Conservation (phyloP, 2,113 vertebrate genomes). For the Podiceps cristatus region DNA sequence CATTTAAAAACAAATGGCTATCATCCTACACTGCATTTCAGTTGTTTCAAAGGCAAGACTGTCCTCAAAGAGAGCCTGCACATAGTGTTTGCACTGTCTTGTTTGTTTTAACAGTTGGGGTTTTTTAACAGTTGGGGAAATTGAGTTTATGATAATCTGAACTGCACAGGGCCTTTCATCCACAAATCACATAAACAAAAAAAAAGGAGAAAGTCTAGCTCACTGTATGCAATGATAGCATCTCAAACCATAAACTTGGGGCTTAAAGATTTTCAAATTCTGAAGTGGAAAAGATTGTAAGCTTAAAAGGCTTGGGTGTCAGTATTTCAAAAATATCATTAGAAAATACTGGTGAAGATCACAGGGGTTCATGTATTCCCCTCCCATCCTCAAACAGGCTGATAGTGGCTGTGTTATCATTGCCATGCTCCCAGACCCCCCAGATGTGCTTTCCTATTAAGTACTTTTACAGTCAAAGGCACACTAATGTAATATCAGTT, state of each 20-base stretch:
- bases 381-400: neutral
- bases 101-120: neutral
- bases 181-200: neutral
- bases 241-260: neutral
- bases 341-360: neutral
- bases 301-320: neutral
- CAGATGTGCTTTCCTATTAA: neutral
- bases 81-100: neutral
- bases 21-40: neutral
- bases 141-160: neutral
- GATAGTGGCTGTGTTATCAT: neutral
- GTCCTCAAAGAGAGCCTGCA: neutral
- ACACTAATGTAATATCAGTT: neutral
- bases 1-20: neutral
- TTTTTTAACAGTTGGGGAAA: neutral
- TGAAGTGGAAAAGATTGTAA: neutral
- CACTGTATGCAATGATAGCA: neutral
- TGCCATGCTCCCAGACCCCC: neutral
- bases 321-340: neutral
- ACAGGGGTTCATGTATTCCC: neutral
- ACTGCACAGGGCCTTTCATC: neutral
- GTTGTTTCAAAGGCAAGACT: neutral
- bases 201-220: neutral
- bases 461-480: neutral
- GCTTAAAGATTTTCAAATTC: neutral